Evolutionary conservation across 2,113 vertebrate genomes (phyloP), one percentile per base, ranked within the genome.

Genomic region (Fregetta grallaria): DNA sequence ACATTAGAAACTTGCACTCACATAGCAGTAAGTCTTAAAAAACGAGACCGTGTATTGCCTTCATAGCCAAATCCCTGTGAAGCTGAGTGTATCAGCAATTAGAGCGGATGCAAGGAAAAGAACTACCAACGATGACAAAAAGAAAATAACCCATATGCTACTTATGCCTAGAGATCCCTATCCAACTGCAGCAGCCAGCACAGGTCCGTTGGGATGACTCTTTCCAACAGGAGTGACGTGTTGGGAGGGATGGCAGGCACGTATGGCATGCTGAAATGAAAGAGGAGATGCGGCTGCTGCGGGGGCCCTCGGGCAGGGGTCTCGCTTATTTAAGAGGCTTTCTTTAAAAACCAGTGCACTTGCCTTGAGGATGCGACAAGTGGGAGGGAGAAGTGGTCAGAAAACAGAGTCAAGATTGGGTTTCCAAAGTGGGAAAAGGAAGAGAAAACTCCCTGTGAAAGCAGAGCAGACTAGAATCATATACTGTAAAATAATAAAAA

Each of bases 171-270:
- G 44, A 65, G 55, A 75, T 25, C 21, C 18, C n/a, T 30, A 13
- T 71, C 40, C 22, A 53, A 9, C 22, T 7, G 3, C 1, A 3
- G 66, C 26, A 52, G 42, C 13, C 1, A 2, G 15, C 2, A 4
- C 0, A 0, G 15, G 12, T 61, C 27, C 20, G 4, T 47, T 34
- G 44, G 26, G 25, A 52, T 70, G 18, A 15, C 21, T 63, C 11
- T 59, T 3, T 61, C 38, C 55, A 12, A 3, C 16, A 22, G 19
- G 19, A 70, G 27, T 20, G 45, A 18, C 2, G 2, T 23, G 18
- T 7, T 38, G 13, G 27, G 32, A 38, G 50, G 56, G 36, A 11
- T 23, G 47, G 44, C 62, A 45, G 70, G n/a, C n/a, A 15, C 16
- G 15, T 25, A 49, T 0, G 2, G 38, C 44, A 30, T 4, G 18